These are phyloP conservation scores for Dermatemys mawii DNA, from an alignment of 2,113 vertebrate genomes.

Conservation along the genomic window DNA sequence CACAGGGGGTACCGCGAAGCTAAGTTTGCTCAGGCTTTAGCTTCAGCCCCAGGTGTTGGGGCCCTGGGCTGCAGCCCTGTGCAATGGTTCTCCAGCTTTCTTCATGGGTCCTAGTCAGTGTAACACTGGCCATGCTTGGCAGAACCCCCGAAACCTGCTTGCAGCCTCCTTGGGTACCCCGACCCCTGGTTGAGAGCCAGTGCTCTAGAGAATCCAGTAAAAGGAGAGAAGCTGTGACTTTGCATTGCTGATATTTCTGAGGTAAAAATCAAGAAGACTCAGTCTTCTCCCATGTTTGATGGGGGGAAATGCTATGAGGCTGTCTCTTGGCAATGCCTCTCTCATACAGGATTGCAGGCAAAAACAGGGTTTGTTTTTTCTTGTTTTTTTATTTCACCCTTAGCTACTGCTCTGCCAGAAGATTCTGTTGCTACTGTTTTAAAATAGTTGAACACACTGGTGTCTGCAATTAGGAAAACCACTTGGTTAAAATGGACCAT, in stretches of 20 bases:
- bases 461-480: not conserved
- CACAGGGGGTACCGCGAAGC: no score
- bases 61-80: no score
- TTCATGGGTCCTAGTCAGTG: no score
- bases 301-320: not conserved
- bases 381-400: not conserved
- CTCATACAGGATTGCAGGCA: not conserved
- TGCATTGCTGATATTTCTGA: not conserved
- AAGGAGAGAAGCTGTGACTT: not conserved
- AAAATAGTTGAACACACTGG: not conserved
- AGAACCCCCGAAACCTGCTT: no score
- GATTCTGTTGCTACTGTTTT: conserved; percentile 12
- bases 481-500: not conserved
- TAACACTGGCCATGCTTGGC: no score
- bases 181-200: no score
- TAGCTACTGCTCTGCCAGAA: conserved; percentile 9
- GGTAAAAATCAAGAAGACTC: not conserved
- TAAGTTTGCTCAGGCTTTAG: no score
- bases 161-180: no score
- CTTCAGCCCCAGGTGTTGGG: no score
- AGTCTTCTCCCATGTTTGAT: not conserved
- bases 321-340: not conserved
- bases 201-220: not conserved
- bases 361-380: not conserved
- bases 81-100: no score